Base-by-base conservation (phyloP, 2,888 invertebrate genomes). In the Pyrgus malvae region DNA sequence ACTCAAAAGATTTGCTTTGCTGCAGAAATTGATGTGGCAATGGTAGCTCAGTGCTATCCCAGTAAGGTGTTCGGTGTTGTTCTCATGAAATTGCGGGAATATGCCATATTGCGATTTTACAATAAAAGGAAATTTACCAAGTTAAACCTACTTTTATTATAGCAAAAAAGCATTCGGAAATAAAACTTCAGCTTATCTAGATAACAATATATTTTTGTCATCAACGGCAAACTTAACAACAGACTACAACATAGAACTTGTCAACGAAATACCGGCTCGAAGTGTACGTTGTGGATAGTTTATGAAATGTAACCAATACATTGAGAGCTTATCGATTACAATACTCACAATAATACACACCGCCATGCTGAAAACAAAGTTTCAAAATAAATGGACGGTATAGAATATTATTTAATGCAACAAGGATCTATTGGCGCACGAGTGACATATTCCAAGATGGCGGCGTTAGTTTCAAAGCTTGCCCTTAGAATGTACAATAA, bases 161-260 rank as follows among this genome's bases (percentile, higher is more conserved):
- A 21, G 3, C 21, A 6, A 21, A n/a, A n/a, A n/a, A 2, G n/a
- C 12, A 7, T 4, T 4, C 29, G 11, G 6, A 33, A 76, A 71
- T 74, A 72, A 86, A 82, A 81, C 72, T 58, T 68, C 62, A 55
- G 55, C 62, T 63, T 80, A 84, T 90, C 88, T 90, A 90, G 84
- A 84, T 90, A 90, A 90, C 90, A 90, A 88, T 90, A 88, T 90
- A 90, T 90, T 88, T 78, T 88, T 88, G 89, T 88, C 83, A 86
- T 83, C 87, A 86, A 88, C 84, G 87, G 87, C 87, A 90, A 90
- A 90, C 90, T 88, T 90, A 90, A 90, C 90, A 90, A 90, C 86
- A 81, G 82, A 83, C 86, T 88, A 89, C 85, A 82, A 87, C 85
- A 89, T 83, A 87, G 84, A 88, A 85, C 80, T 79, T 81, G 70